phyloP scores from a whole-genome alignment of 2,888 invertebrate species.

The Lissocephala sabroskyi region DNA sequence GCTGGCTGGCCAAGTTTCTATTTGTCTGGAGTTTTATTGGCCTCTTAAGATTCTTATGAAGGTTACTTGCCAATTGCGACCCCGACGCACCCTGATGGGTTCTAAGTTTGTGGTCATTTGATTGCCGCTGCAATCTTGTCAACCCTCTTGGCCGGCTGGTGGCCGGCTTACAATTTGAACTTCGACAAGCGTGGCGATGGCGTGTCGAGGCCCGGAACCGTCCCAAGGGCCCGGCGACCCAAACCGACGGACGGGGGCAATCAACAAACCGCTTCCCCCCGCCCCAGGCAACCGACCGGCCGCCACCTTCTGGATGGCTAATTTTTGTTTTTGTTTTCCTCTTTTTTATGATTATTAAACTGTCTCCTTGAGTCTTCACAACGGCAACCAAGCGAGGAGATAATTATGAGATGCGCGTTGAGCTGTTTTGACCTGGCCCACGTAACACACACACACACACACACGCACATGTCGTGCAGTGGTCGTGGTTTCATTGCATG shows the following conservation, averaged over 20 bases:
- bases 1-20: no score
- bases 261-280: conserved; percentile 19
- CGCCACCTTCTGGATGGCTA: conserved; percentile 16
- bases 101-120: no score
- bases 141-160: no score
- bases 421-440: conserved; percentile 29
- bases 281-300: neutral
- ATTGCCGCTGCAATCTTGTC: no score
- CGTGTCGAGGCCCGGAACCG: conserved; percentile 1
- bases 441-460: neutral
- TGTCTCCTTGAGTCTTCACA: conserved; percentile 55
- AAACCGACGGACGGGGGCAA: conserved; percentile 13
- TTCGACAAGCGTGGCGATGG: conserved; percentile 1
- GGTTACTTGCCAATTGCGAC: no score
- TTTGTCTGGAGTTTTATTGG: no score
- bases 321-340: conserved; percentile 4
- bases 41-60: no score
- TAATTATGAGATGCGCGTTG: conserved; percentile 63
- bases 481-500: neutral
- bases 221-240: no score
- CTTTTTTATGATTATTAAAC: conserved; percentile 51
- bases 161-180: no score
- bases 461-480: no score
- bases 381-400: conserved; percentile 55
- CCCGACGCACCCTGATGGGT: no score